These are phyloP conservation scores for Archivesica marissinica DNA, from an alignment of 1,140 invertebrate species.

Conservation along the genomic window DNA sequence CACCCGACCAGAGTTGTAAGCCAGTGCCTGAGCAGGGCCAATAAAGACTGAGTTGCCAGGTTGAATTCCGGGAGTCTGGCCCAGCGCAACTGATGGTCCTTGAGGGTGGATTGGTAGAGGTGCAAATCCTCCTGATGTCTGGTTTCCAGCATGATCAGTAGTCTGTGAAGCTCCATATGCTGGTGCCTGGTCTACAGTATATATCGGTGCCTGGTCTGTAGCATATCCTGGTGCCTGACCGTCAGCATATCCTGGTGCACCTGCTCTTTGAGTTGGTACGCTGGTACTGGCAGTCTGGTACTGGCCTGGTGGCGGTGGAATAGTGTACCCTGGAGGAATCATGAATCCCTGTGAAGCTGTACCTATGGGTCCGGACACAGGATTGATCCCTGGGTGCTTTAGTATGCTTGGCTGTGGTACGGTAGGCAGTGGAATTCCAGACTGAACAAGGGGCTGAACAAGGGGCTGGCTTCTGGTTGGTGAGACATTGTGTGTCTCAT, in stretches of 20 bases:
- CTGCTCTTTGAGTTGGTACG: not conserved
- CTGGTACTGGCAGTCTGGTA: not conserved
- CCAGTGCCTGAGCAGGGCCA: constrained; percentile 46
- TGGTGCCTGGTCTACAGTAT: constrained; percentile 38
- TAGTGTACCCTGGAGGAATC: constrained; percentile 51
- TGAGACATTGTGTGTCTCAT: not conserved
- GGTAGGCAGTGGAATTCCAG: not conserved
- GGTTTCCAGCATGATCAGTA: constrained; percentile 17
- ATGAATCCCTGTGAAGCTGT: constrained; percentile 27
- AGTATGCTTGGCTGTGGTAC: constrained; percentile 32
- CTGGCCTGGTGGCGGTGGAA: constrained; percentile 37
- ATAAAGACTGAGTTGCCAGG: constrained; percentile 46
- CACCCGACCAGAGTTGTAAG: constrained; percentile 52
- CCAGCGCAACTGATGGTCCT: constrained; percentile 50
- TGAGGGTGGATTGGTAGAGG: constrained; percentile 43
- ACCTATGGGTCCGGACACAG: constrained; percentile 25
- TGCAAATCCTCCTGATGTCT: constrained; percentile 47
- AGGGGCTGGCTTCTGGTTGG: constrained; percentile 5
- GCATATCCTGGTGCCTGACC: not conserved
- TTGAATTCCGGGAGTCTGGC: not conserved
- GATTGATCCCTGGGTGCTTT: constrained; percentile 52
- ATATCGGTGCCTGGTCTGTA: not conserved
- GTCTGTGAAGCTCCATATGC: constrained; percentile 29
- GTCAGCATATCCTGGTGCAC: constrained; percentile 2
- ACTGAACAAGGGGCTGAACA: not conserved